A percentile compares a stretch with the other conserved stretches of the same genome.
These are phyloP conservation scores for Anguilla rostrata DNA, from an alignment of 2,113 vertebrate genomes.

Conservation along the genomic window DNA sequence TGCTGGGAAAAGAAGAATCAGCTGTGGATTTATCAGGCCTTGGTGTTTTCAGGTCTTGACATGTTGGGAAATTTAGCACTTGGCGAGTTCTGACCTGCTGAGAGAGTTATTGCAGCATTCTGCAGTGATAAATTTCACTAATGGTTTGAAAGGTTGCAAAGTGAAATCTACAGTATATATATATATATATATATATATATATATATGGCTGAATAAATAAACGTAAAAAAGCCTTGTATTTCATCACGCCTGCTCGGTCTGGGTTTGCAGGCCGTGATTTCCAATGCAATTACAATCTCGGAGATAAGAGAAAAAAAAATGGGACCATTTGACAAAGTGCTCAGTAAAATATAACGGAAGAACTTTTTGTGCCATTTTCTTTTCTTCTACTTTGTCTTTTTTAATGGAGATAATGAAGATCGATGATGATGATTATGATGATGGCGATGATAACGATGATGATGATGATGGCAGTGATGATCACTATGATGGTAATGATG, in stretches of 20 bases:
- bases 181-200: no score
- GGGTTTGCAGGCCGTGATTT: neutral
- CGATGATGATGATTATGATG: no score
- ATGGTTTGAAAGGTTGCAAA: constrained; percentile 53
- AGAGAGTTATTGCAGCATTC: constrained; percentile 66
- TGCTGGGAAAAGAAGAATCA: constrained; percentile 38
- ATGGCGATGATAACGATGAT: no score
- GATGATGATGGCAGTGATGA: neutral
- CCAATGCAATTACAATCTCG: neutral
- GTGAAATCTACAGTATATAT: neutral
- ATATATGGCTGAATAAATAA: neutral
- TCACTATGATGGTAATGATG: neutral
- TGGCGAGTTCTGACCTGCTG: constrained; percentile 60
- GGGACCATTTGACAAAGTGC: no score
- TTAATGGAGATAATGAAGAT: no score
- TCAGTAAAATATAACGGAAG: neutral
- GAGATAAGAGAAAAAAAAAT: neutral
- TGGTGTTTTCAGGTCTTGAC: constrained; percentile 46
- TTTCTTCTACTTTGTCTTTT: neutral
- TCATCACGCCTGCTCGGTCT: neutral
- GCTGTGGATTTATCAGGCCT: constrained; percentile 36
- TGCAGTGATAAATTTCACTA: constrained; percentile 64
- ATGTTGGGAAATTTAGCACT: constrained; percentile 58
- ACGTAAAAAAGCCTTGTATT: neutral
- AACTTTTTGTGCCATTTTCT: neutral